Percentiles rank a stretch among this genome's conserved stretches.
These are phyloP conservation scores for Tupaia chinensis DNA, from an alignment of 2,113 vertebrate species.

Conservation along the genomic window DNA sequence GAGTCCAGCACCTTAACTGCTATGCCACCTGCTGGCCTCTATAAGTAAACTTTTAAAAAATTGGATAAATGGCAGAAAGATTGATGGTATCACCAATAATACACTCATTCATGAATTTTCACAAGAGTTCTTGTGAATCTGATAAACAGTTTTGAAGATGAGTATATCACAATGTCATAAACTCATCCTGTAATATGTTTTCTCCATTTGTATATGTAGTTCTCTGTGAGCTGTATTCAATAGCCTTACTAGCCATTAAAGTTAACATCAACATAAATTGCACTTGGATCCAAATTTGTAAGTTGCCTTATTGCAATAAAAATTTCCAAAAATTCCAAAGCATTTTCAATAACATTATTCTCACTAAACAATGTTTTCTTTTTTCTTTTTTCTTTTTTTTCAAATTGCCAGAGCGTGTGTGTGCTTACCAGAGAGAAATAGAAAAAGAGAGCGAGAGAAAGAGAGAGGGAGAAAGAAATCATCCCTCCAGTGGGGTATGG, in stretches of 20 bases:
- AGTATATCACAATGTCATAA: not conserved
- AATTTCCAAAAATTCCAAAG: not conserved
- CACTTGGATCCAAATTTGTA: constrained; percentile 1
- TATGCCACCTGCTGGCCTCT: too few species aligned
- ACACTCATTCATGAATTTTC: not conserved
- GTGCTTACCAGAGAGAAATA: too few species aligned
- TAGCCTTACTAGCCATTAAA: not conserved
- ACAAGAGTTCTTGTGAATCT: not conserved
- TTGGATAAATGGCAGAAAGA: not conserved
- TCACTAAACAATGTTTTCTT: not conserved
- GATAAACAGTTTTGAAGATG: not conserved
- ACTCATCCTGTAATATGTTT: not conserved
- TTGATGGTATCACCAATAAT: not conserved
- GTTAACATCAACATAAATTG: not conserved
- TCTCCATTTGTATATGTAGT: not conserved
- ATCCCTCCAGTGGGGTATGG: too few species aligned
- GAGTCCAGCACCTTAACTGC: too few species aligned
- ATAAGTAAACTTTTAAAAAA: too few species aligned
- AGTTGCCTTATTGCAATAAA: not conserved
- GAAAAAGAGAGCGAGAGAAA: too few species aligned
- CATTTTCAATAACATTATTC: not conserved
- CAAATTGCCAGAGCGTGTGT: too few species aligned
- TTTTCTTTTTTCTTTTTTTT: too few species aligned
- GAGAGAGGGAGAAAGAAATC: too few species aligned
- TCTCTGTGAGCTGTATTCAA: not conserved